phyloP scores from a whole-genome alignment of 2,888 invertebrate species.

The Pseudococcus jackbeardsleyi region DNA sequence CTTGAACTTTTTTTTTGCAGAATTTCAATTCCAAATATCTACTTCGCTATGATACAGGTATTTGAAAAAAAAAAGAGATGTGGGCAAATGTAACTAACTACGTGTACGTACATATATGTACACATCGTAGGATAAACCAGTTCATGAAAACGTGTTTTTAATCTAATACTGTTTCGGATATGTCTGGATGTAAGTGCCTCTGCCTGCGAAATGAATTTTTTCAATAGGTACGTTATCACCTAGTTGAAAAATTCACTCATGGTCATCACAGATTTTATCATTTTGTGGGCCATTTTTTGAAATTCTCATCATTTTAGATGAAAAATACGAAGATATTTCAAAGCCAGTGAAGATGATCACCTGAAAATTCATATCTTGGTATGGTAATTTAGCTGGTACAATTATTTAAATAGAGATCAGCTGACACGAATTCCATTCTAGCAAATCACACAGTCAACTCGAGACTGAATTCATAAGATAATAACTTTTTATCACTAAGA shows the following conservation, averaged over 20 bases:
- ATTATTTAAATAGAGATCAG: no score
- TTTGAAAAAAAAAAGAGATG: not conserved
- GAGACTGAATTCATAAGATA: no score
- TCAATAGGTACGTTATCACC: not conserved
- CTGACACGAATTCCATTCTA: no score
- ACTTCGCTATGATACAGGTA: not conserved
- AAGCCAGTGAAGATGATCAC: no score
- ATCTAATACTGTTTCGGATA: constrained; percentile 23
- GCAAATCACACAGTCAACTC: no score
- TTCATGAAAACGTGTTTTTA: constrained; percentile 44
- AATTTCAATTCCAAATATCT: not conserved
- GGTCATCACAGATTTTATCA: not conserved
- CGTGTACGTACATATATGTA: constrained; percentile 34
- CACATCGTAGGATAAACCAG: constrained; percentile 53
- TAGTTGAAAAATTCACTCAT: not conserved
- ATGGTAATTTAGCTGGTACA: no score
- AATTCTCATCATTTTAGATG: no score
- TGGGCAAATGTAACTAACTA: constrained; percentile 8
- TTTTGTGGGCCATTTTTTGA: not conserved
- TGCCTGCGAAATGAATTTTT: constrained; percentile 29
- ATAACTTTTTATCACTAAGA: no score
- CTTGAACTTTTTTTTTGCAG: not conserved
- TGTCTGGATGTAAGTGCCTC: not conserved
- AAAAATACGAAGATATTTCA: no score
- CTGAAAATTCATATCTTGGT: no score